Evolutionary conservation across 2,888 invertebrate species (phyloP).

Genomic region (Amblyjoppa fuscipennis): DNA sequence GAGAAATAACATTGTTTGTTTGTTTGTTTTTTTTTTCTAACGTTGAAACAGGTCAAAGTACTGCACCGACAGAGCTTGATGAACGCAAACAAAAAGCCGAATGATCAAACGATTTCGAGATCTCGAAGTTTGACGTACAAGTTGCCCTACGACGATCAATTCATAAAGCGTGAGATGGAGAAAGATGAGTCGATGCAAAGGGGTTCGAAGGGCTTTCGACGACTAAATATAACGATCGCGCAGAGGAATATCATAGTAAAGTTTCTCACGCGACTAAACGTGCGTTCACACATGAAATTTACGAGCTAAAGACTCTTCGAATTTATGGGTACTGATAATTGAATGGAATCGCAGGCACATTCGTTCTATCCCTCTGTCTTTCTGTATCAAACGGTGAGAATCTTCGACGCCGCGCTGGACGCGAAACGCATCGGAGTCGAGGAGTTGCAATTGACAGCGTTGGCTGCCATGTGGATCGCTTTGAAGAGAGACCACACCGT

Average conservation of each 20-base stretch:
- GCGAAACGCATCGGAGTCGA: constrained; percentile 50
- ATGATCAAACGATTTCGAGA: not conserved
- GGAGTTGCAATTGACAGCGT: constrained; percentile 73
- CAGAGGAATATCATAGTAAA: constrained; percentile 75
- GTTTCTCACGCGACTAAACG: constrained; percentile 73
- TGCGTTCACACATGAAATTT: constrained; percentile 39
- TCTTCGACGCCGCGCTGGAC: constrained; percentile 77
- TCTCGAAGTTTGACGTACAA: not conserved
- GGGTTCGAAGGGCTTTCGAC: constrained; percentile 69
- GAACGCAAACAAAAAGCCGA: not conserved
- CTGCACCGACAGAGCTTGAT: constrained; percentile 24
- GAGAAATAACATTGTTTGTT: not conserved
- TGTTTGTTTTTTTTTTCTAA: not conserved
- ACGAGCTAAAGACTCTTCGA: not conserved
- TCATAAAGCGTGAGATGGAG: constrained; percentile 67
- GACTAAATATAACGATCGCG: constrained; percentile 64
- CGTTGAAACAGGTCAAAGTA: constrained; percentile 50
- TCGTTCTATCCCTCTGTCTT: constrained; percentile 72
- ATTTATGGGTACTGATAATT: not conserved
- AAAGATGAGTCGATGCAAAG: constrained; percentile 61
- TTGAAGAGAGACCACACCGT: constrained; percentile 74
- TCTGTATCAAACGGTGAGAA: constrained; percentile 76
- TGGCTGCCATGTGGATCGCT: constrained; percentile 78
- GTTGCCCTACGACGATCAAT: constrained; percentile 66
- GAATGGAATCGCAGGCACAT: constrained; percentile 70